Base-by-base conservation (phyloP, 2,113 vertebrate species). In the Calidris pugnax region DNA sequence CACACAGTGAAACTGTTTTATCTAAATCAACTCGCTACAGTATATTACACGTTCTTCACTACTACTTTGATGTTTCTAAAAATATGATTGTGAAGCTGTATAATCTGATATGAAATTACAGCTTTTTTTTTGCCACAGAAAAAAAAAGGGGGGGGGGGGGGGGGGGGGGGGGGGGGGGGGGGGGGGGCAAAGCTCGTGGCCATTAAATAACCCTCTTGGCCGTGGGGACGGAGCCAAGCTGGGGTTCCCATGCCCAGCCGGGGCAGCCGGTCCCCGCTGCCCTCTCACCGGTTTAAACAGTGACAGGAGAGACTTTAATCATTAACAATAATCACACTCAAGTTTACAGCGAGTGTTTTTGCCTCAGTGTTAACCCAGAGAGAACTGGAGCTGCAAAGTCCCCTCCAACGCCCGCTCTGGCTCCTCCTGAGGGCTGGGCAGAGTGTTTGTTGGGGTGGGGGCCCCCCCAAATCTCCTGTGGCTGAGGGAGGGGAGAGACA, bases 231-330 rank as follows among this genome's bases (percentile, higher is more conserved):
- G 33, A 37, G 71, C 60, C 4, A 2, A 26, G n/a, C 51, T 0
- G 5, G 71, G 71, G 32, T 64, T 89, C 94, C 94, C 90, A 60
- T 16, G 51, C 41, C 47, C 4, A 0, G 26, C 19, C 5, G 5
- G 73, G 69, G 28, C 68, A 43, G 73, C 45, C 17, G 8, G 77
- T 45, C 56, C 51, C 85, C 2, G 12, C 68, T 62, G 43, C 48
- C 63, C 74, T 71, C 8, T 2, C 69, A 2, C n/a, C 1, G 15
- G 85, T 60, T 96, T 95, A 92, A 96, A 88, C 73, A 97, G 91
- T 92, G 89, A 62, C 93, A n/a, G 73, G 60, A 80, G 59, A 39
- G 59, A 10, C 13, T 87, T 83, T 89, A 97, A 97, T 96, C 64
- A 89, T 95, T 97, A 95, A 97, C 92, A n/a, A n/a, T 3, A n/a